These are phyloP conservation scores for Coptotermes formosanus DNA, from an alignment of 1,140 invertebrate genomes.

Conservation along the genomic window DNA sequence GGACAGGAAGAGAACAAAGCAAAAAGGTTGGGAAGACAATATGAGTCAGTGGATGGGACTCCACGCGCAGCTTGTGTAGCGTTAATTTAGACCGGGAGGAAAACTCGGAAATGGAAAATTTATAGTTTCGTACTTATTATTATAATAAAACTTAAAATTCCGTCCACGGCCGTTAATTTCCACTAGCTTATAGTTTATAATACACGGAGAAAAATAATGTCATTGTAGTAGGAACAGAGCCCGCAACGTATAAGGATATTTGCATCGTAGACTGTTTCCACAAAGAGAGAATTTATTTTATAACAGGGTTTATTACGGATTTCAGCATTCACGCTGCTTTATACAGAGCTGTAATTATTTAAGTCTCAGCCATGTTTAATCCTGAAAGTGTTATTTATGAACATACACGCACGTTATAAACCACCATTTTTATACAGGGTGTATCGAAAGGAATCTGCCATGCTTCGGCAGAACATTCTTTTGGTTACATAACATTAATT, in stretches of 20 bases:
- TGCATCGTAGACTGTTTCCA: not conserved
- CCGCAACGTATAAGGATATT: not conserved
- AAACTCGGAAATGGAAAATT: constrained; percentile 8
- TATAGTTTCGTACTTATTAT: not conserved
- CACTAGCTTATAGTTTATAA: not conserved
- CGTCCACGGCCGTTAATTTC: not conserved
- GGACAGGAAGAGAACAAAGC: not conserved
- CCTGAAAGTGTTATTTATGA: no score
- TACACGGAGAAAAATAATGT: not conserved
- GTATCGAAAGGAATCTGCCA: no score
- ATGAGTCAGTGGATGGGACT: not conserved
- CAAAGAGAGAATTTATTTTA: not conserved
- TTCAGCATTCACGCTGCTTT: not conserved
- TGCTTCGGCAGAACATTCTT: no score
- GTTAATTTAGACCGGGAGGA: not conserved
- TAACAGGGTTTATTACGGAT: not conserved
- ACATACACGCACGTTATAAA: no score
- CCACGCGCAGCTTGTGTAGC: not conserved
- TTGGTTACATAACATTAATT: no score
- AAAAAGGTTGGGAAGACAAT: not conserved
- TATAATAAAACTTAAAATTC: not conserved
- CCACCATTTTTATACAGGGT: no score
- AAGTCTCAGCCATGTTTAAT: no score
- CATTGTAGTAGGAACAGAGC: not conserved
- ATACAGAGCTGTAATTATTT: not conserved